phyloP scores from a whole-genome alignment of 2,888 invertebrate genomes.

The Megaustenia siamemsis region DNA sequence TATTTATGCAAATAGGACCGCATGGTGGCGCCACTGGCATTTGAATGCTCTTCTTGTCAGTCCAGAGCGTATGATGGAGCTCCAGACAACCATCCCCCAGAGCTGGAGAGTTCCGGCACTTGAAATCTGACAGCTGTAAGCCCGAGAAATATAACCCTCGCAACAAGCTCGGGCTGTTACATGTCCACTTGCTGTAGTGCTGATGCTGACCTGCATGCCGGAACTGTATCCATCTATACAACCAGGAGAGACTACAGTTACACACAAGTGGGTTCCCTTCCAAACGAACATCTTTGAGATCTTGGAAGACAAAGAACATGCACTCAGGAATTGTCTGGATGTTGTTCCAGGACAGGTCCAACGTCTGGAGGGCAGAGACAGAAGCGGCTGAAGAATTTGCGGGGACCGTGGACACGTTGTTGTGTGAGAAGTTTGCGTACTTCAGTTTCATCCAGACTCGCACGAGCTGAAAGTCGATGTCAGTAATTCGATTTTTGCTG shows the following conservation, averaged over 20 bases:
- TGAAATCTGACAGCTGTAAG: conserved; percentile 16
- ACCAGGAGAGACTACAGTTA: conserved; percentile 27
- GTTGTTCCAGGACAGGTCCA: conserved; percentile 34
- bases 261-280: conserved; percentile 28
- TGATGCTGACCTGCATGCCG: not conserved
- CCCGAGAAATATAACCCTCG: not conserved
- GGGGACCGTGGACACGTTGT: conserved; percentile 9
- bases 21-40: conserved; percentile 19
- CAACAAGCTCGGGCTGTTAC: not conserved
- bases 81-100: not conserved
- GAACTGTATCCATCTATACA: conserved; percentile 33
- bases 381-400: not conserved
- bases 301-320: conserved; percentile 31
- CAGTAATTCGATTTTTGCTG: not conserved
- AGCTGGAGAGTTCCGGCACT: not conserved
- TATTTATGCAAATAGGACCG: conserved; percentile 27
- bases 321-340: conserved; percentile 22
- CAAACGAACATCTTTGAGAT: conserved; percentile 21
- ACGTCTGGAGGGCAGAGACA: not conserved
- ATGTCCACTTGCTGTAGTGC: conserved; percentile 1
- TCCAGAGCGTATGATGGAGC: not conserved
- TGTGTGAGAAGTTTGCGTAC: conserved; percentile 21
- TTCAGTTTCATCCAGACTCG: not conserved
- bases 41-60: conserved; percentile 46
- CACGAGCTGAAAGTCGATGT: not conserved